These are phyloP conservation scores for Xiphorhynchus elegans DNA, from an alignment of 2,113 vertebrate genomes.

Conservation along the genomic window DNA sequence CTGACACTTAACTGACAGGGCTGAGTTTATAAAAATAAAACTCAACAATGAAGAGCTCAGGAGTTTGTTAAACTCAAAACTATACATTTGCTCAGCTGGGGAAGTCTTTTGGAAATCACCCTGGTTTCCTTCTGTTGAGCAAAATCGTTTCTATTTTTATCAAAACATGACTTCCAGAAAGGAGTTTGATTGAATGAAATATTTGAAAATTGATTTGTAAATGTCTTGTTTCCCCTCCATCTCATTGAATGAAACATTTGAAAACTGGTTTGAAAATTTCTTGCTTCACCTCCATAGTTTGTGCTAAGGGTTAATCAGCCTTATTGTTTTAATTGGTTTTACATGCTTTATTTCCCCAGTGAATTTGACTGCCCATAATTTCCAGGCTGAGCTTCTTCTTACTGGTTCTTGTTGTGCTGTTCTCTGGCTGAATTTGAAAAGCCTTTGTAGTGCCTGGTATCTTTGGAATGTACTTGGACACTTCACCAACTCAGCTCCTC, in stretches of 20 bases:
- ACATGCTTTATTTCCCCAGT: background rate
- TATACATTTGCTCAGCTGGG: background rate
- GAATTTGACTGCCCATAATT: conserved; percentile 6
- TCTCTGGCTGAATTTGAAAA: conserved; percentile 4
- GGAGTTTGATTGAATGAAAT: background rate
- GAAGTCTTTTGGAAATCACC: background rate
- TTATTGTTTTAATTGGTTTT: background rate
- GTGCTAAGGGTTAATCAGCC: background rate
- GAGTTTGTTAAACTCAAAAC: background rate
- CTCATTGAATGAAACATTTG: background rate
- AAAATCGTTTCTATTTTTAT: background rate
- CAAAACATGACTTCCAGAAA: background rate
- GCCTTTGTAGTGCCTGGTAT: background rate
- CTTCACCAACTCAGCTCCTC: background rate
- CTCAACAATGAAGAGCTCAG: background rate
- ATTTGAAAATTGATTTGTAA: background rate
- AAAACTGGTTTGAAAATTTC: background rate
- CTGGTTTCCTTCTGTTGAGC: background rate
- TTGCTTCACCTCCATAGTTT: background rate
- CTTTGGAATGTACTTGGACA: conserved; percentile 16
- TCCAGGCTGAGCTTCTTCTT: conserved; percentile 29
- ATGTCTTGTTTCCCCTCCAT: background rate
- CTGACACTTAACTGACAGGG: conserved; percentile 21
- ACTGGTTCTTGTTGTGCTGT: background rate
- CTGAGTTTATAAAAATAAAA: conserved; percentile 9